Conservation (phyloP, 2,797 vertebrate species). For the Arnoldichthys spilopterus region DNA sequence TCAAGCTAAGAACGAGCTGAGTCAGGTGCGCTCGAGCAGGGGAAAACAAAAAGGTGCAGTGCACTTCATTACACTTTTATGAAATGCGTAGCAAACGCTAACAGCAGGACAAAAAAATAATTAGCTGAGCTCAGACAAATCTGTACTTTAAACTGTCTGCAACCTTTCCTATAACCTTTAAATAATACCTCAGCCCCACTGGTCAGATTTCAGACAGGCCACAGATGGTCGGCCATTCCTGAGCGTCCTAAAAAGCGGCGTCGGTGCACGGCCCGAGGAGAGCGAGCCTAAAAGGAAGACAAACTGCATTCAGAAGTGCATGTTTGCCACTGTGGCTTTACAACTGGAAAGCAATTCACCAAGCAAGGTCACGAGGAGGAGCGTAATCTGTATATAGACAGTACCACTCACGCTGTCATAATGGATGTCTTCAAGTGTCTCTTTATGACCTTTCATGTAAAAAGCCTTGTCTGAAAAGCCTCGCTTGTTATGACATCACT, state of each 20-base stretch:
- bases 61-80: conserved; percentile 3
- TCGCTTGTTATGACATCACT: conserved; percentile 12
- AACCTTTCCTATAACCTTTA: conserved; percentile 19
- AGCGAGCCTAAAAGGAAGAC: neutral
- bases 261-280: neutral
- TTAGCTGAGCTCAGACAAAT: neutral
- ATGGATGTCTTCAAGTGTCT: neutral
- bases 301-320: neutral
- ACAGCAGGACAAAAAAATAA: conserved; percentile 12
- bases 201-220: conserved; percentile 15
- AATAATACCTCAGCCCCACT: conserved; percentile 1
- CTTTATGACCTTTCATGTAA: conserved; percentile 21
- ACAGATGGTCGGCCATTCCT: conserved; percentile 6
- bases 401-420: neutral
- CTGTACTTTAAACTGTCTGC: neutral
- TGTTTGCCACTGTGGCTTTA: neutral
- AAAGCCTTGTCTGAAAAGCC: neutral
- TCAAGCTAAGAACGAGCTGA: neutral
- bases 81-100: neutral
- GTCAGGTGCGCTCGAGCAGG: neutral
- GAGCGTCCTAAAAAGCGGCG: neutral
- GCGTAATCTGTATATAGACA: neutral
- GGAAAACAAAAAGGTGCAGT: neutral
- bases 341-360: neutral
- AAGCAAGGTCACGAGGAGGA: conserved; percentile 2